Base-by-base conservation (phyloP, 2,113 vertebrate genomes). In the Melanotaenia duboulayi region DNA sequence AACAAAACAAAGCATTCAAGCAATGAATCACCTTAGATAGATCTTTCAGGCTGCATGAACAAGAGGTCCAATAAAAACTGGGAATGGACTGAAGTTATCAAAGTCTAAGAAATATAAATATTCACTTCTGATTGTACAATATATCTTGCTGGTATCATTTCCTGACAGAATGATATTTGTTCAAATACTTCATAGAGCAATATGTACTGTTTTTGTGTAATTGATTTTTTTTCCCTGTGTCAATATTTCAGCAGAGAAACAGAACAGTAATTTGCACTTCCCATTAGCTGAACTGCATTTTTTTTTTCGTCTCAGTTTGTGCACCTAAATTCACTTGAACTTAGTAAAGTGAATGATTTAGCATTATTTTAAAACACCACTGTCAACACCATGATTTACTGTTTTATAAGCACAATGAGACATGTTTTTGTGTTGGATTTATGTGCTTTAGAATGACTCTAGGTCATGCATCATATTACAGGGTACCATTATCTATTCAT, bases 51-150 rank as follows among this genome's bases (percentile, higher is more conserved):
- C 52, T 24, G 63, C 80, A 79, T 88, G 87, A 90, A 89, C 82
- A 92, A 90, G 70, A 85, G 72, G 74, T 66, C 75, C 57, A 80
- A 87, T 83, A 83, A 55, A 50, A 83, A 69, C 40, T 74, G 82
- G 83, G 77, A 87, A 82, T 74, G 81, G 81, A 89, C 74, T 66
- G 20, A 72, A 83, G 79, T 85, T 87, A 83, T 72, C 77, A 85
- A 87, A 82, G 65, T 81, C 83, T 84, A 55, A 76, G 64, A 89
- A 84, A 90, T 83, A 90, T 82, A 91, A 85, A 93, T 87, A 86
- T 88, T 85, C 71, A 76, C 86, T 86, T 83, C 81, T 1, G 74
- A 85, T 71, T 89, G 74, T 74, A 71, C 52, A 82, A 64, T 68
- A 73, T 71, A 83, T 83, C 80, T 65, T 39, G 9, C 48, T 17